These are phyloP conservation scores for Cephus sareptanus DNA, from an alignment of 2,888 invertebrate genomes.

Conservation along the genomic window DNA sequence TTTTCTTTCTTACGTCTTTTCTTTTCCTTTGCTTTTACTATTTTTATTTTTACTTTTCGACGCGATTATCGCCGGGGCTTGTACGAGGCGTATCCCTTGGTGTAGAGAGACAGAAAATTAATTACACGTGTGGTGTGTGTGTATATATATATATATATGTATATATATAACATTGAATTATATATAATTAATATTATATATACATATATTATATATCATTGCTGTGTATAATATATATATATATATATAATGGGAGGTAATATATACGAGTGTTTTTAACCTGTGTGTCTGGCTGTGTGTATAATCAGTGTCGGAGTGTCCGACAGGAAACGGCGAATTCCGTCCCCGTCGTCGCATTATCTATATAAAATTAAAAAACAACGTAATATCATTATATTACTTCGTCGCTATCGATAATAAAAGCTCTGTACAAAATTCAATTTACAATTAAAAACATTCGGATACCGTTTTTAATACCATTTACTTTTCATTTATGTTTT, in stretches of 20 bases:
- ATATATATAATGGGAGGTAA: constrained; percentile 12
- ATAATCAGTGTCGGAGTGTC: background rate
- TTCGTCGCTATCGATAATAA: constrained; percentile 63
- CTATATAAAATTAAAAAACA: constrained; percentile 66
- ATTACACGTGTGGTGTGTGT: background rate
- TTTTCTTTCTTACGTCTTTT: constrained; percentile 7
- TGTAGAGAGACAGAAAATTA: background rate
- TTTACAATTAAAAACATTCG: constrained; percentile 64
- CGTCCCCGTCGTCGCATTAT: constrained; percentile 24
- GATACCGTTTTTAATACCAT: constrained; percentile 37
- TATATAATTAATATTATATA: background rate
- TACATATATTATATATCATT: background rate
- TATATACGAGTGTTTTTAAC: background rate
- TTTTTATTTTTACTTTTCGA: constrained; percentile 13
- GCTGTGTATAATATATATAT: constrained; percentile 14
- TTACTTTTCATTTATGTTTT: constrained; percentile 2
- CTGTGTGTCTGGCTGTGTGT: background rate
- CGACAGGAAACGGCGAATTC: background rate
- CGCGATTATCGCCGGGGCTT: background rate
- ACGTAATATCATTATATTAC: constrained; percentile 64
- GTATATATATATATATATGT: background rate
- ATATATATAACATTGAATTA: background rate
- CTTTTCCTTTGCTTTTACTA: constrained; percentile 18
- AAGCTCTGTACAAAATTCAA: constrained; percentile 65
- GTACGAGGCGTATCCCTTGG: background rate